phyloP scores from a whole-genome alignment of 35 echinoderm and acorn worm genomes.

The Patiria miniata region DNA sequence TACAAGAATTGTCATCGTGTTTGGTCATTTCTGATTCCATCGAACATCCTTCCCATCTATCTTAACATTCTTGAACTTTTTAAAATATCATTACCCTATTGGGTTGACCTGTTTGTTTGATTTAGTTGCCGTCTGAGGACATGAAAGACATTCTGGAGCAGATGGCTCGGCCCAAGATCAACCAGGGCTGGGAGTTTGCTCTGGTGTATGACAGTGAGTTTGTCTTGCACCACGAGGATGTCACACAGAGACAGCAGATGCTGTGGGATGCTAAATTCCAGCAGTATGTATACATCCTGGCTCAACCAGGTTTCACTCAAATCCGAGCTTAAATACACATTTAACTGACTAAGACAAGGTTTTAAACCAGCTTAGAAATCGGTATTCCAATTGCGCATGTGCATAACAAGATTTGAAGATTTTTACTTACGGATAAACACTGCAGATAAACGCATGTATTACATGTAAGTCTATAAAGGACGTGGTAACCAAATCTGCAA shows the following conservation, averaged over 20 bases:
- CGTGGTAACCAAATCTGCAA: no score
- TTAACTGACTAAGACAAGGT: neutral
- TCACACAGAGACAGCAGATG: conserved; percentile 81
- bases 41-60: no score
- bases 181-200: conserved; percentile 86
- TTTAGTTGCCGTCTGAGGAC: conserved; percentile 87
- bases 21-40: no score
- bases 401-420: no score
- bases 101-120: conserved; percentile 10
- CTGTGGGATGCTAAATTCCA: conserved; percentile 82
- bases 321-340: no score
- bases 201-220: conserved; percentile 70
- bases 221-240: conserved; percentile 69
- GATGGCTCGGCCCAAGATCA: conserved; percentile 81
- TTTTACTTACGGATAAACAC: neutral
- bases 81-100: no score
- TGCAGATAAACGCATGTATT: no score
- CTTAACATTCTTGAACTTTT: no score
- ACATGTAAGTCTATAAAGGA: no score
- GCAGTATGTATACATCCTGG: conserved; percentile 61
- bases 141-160: conserved; percentile 93
- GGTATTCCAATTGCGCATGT: neutral
- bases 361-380: neutral
- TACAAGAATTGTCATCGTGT: no score
- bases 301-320: neutral